Conservation (phyloP, 1,140 invertebrate genomes). For the Papilio polytes region DNA sequence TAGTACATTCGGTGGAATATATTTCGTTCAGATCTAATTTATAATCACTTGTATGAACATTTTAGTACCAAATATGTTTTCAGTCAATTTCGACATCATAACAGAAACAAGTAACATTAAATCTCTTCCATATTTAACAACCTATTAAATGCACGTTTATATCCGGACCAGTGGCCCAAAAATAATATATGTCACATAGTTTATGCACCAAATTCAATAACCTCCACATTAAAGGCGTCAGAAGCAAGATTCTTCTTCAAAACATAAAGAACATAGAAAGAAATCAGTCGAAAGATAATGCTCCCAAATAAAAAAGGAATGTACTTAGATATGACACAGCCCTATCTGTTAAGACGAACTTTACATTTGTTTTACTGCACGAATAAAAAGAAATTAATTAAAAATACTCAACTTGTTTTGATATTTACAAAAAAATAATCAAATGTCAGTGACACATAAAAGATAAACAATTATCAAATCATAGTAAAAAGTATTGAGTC, state of each 20-base stretch:
- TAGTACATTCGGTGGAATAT: constrained; percentile 42
- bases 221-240: constrained; percentile 44
- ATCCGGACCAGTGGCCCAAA: constrained; percentile 67
- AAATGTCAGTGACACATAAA: neutral
- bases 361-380: neutral
- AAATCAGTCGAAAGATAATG: constrained; percentile 68
- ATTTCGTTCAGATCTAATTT: constrained; percentile 67
- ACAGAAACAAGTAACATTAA: constrained; percentile 81
- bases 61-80: constrained; percentile 46
- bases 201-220: constrained; percentile 50
- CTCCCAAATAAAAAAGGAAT: constrained; percentile 64
- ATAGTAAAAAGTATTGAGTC: neutral
- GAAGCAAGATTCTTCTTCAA: constrained; percentile 48
- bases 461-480: neutral
- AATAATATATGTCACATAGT: constrained; percentile 62
- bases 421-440: constrained; percentile 37
- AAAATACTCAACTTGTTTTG: neutral
- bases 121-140: constrained; percentile 80
- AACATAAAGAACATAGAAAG: constrained; percentile 62
- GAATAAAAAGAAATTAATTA: neutral
- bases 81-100: constrained; percentile 60
- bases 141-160: constrained; percentile 80
- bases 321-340: constrained; percentile 80
- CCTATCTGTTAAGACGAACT: constrained; percentile 35
- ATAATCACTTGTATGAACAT: constrained; percentile 51